Conservation (phyloP, 2,888 invertebrate species). For the Spodoptera picta region DNA sequence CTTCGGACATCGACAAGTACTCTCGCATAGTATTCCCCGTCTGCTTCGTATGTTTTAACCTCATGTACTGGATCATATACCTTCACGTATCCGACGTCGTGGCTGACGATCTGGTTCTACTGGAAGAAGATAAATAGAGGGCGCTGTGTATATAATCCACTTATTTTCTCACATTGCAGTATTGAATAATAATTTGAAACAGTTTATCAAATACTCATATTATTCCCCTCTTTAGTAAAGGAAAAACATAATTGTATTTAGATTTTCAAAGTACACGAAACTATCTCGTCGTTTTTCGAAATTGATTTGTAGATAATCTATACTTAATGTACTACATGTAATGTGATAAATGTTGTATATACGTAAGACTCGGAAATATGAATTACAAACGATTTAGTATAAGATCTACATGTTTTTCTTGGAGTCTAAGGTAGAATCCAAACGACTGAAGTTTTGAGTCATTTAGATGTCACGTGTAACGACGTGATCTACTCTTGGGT, state of each 20-base stretch:
- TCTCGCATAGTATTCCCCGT: constrained; percentile 99
- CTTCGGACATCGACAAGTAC: constrained; percentile 99
- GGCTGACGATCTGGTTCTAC: constrained; percentile 96
- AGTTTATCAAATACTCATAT: constrained; percentile 10
- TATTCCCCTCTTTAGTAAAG: constrained; percentile 4
- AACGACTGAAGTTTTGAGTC: constrained; percentile 68
- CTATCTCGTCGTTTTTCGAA: constrained; percentile 3
- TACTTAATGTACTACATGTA: constrained; percentile 14
- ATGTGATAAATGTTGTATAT: constrained; percentile 34
- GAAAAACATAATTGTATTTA: constrained; percentile 5
- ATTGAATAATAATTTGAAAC: constrained; percentile 81
- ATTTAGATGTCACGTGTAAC: constrained; percentile 38
- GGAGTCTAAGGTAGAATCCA: constrained; percentile 68
- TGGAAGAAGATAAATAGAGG: constrained; percentile 90
- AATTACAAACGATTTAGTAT: constrained; percentile 30
- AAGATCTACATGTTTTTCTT: constrained; percentile 49
- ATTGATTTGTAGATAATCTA: constrained; percentile 24
- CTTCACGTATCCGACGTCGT: constrained; percentile 98
- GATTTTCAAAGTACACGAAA: constrained; percentile 5
- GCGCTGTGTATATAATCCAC: constrained; percentile 72
- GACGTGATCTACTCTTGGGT: constrained; percentile 13
- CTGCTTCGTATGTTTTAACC: constrained; percentile 99
- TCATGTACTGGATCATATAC: constrained; percentile 99
- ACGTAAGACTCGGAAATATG: constrained; percentile 32
- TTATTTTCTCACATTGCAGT: constrained; percentile 74